These are phyloP conservation scores for Drosophila paramelanica DNA, from an alignment of 2,888 invertebrate species.

Conservation along the genomic window DNA sequence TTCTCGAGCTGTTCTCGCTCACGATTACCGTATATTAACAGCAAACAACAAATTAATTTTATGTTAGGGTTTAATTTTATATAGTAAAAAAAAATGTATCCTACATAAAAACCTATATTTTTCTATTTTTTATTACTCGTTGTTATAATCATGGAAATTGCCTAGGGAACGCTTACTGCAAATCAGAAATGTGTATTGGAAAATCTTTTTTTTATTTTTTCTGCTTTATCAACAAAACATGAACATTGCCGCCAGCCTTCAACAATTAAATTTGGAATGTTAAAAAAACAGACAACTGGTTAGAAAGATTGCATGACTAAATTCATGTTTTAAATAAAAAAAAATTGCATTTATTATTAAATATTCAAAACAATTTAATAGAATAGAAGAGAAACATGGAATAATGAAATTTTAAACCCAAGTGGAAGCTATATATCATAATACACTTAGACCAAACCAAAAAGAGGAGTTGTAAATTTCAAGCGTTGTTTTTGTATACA, in stretches of 20 bases:
- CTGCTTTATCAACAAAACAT: background rate
- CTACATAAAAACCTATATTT: background rate
- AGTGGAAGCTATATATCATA: no score
- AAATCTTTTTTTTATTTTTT: background rate
- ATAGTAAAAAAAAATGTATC: background rate
- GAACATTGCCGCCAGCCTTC: constrained; percentile 1
- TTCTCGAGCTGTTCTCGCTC: background rate
- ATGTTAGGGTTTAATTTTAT: background rate
- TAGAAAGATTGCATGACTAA: background rate
- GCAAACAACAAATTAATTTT: background rate
- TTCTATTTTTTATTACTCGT: background rate
- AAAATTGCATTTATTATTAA: background rate
- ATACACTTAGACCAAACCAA: background rate
- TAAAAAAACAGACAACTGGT: background rate
- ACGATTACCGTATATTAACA: background rate
- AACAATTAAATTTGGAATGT: constrained; percentile 16
- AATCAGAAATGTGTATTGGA: constrained; percentile 9
- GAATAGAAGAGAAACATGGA: background rate
- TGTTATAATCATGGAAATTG: background rate
- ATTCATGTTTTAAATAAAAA: background rate
- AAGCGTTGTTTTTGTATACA: background rate
- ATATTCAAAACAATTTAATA: background rate
- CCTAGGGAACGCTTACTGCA: constrained; percentile 5
- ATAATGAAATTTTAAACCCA: background rate
- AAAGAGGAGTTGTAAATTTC: background rate